Conservation (phyloP, 2,888 invertebrate species). For the Julus scandinavius region DNA sequence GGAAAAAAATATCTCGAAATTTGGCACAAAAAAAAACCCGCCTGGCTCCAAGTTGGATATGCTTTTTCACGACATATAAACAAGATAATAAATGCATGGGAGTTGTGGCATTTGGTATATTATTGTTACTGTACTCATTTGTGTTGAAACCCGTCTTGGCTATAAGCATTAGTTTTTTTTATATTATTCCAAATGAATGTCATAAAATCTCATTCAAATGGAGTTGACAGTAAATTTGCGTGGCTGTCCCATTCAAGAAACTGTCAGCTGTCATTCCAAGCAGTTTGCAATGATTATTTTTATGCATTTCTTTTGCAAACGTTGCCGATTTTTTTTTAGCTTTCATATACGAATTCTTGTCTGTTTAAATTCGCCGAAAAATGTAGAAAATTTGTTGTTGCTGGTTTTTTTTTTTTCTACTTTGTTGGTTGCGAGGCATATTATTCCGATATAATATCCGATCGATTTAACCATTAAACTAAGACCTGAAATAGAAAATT, state of each 20-base stretch:
- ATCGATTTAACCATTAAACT: neutral
- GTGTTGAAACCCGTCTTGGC: neutral
- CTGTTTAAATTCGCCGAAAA: neutral
- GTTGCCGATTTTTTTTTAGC: neutral
- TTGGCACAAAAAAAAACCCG: neutral
- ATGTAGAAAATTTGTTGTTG: neutral
- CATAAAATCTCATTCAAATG: neutral
- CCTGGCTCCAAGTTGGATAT: neutral
- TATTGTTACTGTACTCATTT: neutral
- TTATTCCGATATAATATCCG: neutral
- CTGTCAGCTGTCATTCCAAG: neutral
- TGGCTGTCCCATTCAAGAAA: neutral
- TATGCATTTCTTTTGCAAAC: neutral
- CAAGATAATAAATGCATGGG: neutral
- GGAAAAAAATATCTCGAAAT: neutral
- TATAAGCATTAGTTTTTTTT: neutral
- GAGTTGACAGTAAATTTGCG: neutral
- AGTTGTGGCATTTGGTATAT: neutral
- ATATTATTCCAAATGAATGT: neutral
- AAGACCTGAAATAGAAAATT: neutral
- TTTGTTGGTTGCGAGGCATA: conserved; percentile 21
- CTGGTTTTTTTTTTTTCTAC: neutral
- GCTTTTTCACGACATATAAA: neutral
- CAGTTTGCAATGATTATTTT: neutral
- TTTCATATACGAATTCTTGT: neutral